Conservation (phyloP, 2,113 vertebrate genomes). For the Hippocampus mohnikei region DNA sequence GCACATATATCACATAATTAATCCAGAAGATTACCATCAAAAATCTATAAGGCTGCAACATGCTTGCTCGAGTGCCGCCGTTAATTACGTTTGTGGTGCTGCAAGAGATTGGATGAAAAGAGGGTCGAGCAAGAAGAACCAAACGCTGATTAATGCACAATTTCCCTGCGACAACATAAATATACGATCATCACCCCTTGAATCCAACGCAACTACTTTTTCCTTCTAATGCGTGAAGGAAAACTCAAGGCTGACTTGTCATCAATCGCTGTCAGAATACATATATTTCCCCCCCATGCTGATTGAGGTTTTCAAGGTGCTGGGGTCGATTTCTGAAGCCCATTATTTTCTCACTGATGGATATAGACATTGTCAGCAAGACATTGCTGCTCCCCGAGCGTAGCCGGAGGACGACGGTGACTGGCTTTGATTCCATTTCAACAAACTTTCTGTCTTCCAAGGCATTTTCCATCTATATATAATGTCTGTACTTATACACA, state of each 20-base stretch:
- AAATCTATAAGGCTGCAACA: conserved; percentile 76
- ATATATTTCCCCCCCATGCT: conserved; percentile 39
- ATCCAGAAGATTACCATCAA: conserved; percentile 75
- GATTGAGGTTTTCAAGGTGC: conserved; percentile 49
- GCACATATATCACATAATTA: conserved; percentile 79
- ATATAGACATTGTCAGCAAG: conserved; percentile 64
- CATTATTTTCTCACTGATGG: conserved; percentile 61
- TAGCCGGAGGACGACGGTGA: conserved; percentile 51
- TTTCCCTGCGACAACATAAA: background rate
- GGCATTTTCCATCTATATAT: background rate
- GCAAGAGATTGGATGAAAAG: conserved; percentile 51
- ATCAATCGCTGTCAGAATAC: conserved; percentile 53
- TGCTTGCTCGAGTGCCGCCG: conserved; percentile 60
- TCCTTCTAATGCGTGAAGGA: background rate
- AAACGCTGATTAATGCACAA: background rate
- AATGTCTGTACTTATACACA: too few relatives aligned
- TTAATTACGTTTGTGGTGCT: conserved; percentile 68
- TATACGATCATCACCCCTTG: background rate
- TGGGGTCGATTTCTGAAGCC: conserved; percentile 55
- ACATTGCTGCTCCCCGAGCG: conserved; percentile 58
- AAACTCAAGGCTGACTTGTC: conserved; percentile 4
- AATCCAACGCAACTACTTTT: background rate
- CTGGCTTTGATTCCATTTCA: conserved; percentile 57
- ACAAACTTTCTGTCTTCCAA: conserved; percentile 25
- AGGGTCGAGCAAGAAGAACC: conserved; percentile 11